Evolutionary conservation across 2,113 vertebrate species (phyloP), one percentile per base, ranked within the genome.

Genomic region (Thamnaconus septentrionalis): DNA sequence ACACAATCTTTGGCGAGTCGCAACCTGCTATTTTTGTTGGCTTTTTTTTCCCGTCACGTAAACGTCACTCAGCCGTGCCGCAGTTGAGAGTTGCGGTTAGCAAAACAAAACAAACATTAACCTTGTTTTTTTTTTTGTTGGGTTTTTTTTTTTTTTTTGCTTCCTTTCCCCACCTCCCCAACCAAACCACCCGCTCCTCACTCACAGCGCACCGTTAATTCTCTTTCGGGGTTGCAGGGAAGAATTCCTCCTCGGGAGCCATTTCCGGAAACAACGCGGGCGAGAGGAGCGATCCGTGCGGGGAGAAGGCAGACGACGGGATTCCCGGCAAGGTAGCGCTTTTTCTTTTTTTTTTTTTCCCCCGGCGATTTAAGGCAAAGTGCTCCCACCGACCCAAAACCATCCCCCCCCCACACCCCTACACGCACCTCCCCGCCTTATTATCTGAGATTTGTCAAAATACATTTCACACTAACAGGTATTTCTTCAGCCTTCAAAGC

Each of bases 361-460:
- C 61, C 80, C 76, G 61, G 78, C n/a, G n/a, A n/a, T n/a, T n/a
- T n/a, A n/a, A n/a, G n/a, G n/a, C 8, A 84, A 46, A 6, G 6
- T 62, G 59, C 64, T 76, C 59, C 59, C 66, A 61, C 68, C 69
- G 59, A 55, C 71, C 59, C 63, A 74, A 61, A 41, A 59, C 48
- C 61, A 50, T 50, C 68, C 18, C 65, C 55, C 61, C 56, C 45
- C 59, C 76, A 43, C 80, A 41, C 5, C 69, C 68, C 67, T 63
- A 56, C 63, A 67, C 69, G 73, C 76, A 78, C 71, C 63, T 80
- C 67, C 71, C 75, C 42, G 31, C 75, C 76, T 86, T 85, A 84
- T 91, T 91, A 90, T 90, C 85, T 86, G 83, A 89, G 86, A 92
- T 92, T 93, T 92, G 88, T 92, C 90, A 93, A 91, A 92, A 92